Conservation (phyloP, 2,888 invertebrate genomes). For the Lottia scabra region DNA sequence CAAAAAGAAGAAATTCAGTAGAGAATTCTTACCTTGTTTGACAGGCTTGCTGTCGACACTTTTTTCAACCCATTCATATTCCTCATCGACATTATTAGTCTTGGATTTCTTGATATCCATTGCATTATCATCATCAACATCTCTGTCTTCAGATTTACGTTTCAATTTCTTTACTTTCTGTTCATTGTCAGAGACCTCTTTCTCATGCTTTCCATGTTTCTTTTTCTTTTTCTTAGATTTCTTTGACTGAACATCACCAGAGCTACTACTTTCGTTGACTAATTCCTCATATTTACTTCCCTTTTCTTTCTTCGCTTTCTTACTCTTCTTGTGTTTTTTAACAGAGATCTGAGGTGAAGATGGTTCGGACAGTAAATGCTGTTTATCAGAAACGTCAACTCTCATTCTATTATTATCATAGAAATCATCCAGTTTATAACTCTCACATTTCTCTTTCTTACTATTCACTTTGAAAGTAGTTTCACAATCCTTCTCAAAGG, state of each 20-base stretch:
- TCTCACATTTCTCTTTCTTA: not conserved
- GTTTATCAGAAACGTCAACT: slow-evolving; percentile 31
- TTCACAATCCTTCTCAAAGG: not conserved
- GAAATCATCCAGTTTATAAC: not conserved
- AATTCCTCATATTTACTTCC: slow-evolving; percentile 34
- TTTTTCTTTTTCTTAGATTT: slow-evolving; percentile 50
- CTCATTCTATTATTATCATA: not conserved
- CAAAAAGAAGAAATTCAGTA: too few relatives aligned
- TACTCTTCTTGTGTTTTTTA: slow-evolving; percentile 50
- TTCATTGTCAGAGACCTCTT: slow-evolving; percentile 24
- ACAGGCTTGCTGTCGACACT: slow-evolving; percentile 58
- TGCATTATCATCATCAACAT: slow-evolving; percentile 22
- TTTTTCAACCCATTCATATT: slow-evolving; percentile 68
- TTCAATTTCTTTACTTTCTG: slow-evolving; percentile 27
- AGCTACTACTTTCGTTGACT: slow-evolving; percentile 26
- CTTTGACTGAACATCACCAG: slow-evolving; percentile 19
- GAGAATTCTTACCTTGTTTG: slow-evolving; percentile 36
- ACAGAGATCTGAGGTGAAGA: slow-evolving; percentile 20
- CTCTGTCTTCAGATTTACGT: slow-evolving; percentile 13
- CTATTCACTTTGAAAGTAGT: not conserved
- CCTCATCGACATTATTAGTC: slow-evolving; percentile 32
- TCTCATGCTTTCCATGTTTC: slow-evolving; percentile 37
- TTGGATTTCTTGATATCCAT: slow-evolving; percentile 25
- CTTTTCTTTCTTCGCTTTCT: slow-evolving; percentile 42
- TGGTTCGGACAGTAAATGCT: slow-evolving; percentile 27